phyloP scores from a whole-genome alignment of 2,797 vertebrate genomes.

The Xiphorhynchus erythropygius region DNA sequence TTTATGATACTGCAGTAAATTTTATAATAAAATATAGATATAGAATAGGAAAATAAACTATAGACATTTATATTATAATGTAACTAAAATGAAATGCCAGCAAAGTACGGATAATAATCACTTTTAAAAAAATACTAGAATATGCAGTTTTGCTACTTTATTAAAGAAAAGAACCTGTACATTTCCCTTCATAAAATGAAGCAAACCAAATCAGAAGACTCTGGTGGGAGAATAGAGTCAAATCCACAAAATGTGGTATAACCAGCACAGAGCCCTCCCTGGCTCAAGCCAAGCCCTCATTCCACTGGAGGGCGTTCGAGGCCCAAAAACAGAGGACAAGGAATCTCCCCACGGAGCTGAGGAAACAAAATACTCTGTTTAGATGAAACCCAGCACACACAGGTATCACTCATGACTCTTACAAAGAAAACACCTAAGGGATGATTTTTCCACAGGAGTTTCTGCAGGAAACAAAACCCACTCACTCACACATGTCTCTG shows the following conservation, averaged over 20 bases:
- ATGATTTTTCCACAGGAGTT: not conserved
- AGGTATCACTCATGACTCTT: not conserved
- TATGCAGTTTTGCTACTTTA: not conserved
- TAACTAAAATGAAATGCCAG: not conserved
- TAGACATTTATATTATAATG: not conserved
- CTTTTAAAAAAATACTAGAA: not conserved
- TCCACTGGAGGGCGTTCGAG: constrained; percentile 63
- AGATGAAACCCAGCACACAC: not conserved
- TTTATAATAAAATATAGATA: not conserved
- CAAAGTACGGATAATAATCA: not conserved
- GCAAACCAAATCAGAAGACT: not conserved
- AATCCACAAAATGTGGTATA: not conserved
- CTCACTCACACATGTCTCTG: accelerated
- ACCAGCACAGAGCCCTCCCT: not conserved
- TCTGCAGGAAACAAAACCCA: not conserved
- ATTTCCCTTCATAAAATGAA: not conserved
- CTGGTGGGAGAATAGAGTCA: not conserved
- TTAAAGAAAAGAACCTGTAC: accelerated
- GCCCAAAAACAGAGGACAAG: not conserved
- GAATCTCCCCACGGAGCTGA: not conserved
- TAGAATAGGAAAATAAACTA: not conserved
- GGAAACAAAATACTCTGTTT: not conserved
- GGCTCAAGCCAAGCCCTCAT: not conserved
- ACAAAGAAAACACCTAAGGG: accelerated
- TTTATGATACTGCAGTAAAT: not conserved